phyloP scores from a whole-genome alignment of 1,140 invertebrate species.

The Acyrthosiphon pisum region DNA sequence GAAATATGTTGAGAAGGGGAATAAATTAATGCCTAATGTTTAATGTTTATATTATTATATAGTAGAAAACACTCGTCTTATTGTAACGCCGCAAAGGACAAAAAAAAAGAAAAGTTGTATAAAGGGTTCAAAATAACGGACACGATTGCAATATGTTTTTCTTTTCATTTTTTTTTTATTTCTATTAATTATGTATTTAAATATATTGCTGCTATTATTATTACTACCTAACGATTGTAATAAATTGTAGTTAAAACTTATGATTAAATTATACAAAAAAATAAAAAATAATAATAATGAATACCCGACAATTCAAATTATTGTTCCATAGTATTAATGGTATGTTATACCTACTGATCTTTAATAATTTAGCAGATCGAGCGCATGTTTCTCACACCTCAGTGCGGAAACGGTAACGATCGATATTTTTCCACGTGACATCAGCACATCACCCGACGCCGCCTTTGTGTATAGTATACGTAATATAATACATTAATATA shows the following conservation, averaged over 20 bases:
- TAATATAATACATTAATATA: no score
- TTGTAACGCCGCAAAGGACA: background rate
- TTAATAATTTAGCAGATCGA: background rate
- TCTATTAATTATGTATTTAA: constrained; percentile 36
- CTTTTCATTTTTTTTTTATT: constrained; percentile 6
- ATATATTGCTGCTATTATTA: constrained; percentile 51
- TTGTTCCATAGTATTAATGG: background rate
- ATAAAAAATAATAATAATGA: background rate
- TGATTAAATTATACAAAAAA: constrained; percentile 37
- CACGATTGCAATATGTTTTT: constrained; percentile 51
- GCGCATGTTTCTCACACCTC: background rate
- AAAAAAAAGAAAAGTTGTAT: background rate
- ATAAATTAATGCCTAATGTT: constrained; percentile 17
- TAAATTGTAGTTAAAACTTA: constrained; percentile 54
- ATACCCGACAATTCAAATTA: background rate
- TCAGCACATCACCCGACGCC: no score
- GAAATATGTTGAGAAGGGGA: background rate
- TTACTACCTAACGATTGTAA: constrained; percentile 48
- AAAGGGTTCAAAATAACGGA: constrained; percentile 36
- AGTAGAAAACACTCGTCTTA: constrained; percentile 44
- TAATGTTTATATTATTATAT: constrained; percentile 29
- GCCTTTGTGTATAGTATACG: no score
- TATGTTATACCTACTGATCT: background rate
- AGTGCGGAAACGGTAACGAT: background rate
- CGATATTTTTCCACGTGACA: background rate